phyloP scores from a whole-genome alignment of 2,113 vertebrate species.

The Barbus barbus region DNA sequence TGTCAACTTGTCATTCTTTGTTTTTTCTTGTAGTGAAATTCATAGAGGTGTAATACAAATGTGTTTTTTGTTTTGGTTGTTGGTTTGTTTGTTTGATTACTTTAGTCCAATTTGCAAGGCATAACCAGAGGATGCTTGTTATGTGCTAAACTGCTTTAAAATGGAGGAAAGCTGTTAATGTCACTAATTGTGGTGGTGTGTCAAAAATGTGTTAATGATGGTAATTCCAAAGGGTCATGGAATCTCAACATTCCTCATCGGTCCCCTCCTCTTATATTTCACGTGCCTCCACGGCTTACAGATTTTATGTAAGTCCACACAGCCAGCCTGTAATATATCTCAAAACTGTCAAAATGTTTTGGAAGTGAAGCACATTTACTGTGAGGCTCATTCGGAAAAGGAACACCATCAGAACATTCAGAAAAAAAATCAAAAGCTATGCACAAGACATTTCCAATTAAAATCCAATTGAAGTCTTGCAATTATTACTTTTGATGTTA shows the following conservation, averaged over 20 bases:
- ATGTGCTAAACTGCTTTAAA: not conserved
- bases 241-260: not conserved
- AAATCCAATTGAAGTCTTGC: not conserved
- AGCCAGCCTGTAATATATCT: not conserved
- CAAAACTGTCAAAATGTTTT: not conserved
- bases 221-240: conserved; percentile 18
- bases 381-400: not conserved
- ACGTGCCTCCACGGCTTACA: not conserved
- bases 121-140: not conserved
- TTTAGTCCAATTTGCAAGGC: not conserved
- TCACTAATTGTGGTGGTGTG: conserved; percentile 21
- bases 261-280: conserved; percentile 2
- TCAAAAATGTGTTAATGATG: conserved; percentile 19
- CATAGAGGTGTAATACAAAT: not conserved
- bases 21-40: not conserved
- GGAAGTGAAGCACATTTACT: not conserved
- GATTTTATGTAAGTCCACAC: not conserved
- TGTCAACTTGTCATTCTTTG: not conserved
- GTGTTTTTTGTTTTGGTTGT: no score
- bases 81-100: not conserved
- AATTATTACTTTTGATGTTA: not conserved
- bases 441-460: not conserved
- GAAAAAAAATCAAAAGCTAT: not conserved
- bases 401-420: not conserved
- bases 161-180: not conserved